These are phyloP conservation scores for Esperia sulphurella DNA, from an alignment of 2,888 invertebrate species.

Conservation along the genomic window DNA sequence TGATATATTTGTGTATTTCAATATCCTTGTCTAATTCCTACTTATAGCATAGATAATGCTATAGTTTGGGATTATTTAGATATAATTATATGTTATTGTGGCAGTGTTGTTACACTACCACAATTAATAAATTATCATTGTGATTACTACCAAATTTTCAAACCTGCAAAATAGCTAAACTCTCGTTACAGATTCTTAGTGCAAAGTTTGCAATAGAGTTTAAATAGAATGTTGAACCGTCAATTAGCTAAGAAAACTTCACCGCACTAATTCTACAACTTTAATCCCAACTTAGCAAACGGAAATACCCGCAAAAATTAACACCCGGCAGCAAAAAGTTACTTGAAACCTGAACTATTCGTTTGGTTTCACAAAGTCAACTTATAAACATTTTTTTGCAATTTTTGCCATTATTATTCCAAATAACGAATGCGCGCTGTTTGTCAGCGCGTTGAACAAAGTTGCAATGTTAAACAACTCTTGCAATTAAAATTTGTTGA, in stretches of 20 bases:
- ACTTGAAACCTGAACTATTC: neutral
- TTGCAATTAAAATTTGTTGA: conserved; percentile 68
- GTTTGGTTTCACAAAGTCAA: neutral
- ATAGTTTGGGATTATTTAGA: too few species aligned
- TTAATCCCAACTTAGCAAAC: neutral
- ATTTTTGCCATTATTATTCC: conserved; percentile 22
- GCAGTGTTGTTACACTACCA: too few species aligned
- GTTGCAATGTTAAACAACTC: conserved; percentile 48
- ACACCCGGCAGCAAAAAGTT: conserved; percentile 1
- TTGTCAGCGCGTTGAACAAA: conserved; percentile 37
- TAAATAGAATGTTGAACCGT: neutral
- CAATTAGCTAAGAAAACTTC: neutral
- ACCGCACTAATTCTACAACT: neutral
- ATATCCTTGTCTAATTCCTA: too few species aligned
- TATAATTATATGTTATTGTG: too few species aligned
- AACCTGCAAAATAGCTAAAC: too few species aligned
- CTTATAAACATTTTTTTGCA: conserved; percentile 14
- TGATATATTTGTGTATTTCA: too few species aligned
- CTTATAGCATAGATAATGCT: too few species aligned
- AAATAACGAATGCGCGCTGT: conserved; percentile 20
- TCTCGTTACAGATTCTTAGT: too few species aligned
- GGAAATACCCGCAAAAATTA: neutral
- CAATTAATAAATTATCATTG: too few species aligned
- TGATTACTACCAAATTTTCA: too few species aligned
- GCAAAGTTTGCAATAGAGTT: neutral